phyloP scores from a whole-genome alignment of 2,888 invertebrate species.

The Schizaphis graminum region DNA sequence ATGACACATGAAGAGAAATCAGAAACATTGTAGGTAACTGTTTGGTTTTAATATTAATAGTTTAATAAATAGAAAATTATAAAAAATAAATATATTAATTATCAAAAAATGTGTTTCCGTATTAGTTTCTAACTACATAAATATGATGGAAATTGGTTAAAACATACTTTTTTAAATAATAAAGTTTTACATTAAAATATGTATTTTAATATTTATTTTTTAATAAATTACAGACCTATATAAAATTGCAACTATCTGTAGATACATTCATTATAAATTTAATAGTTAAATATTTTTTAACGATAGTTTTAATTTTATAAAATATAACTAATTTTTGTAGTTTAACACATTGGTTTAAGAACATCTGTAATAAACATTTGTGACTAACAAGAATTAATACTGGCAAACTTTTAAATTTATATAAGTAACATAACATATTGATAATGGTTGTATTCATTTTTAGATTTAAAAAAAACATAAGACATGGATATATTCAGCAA shows the following conservation, averaged over 20 bases:
- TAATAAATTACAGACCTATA: background rate
- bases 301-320: background rate
- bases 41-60: background rate
- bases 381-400: background rate
- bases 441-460: background rate
- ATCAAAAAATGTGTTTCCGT: background rate
- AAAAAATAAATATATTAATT: background rate
- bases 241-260: background rate
- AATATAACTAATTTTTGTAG: background rate
- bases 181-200: background rate
- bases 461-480: conserved; percentile 27
- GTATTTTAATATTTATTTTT: background rate
- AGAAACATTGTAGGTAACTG: background rate
- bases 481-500: background rate
- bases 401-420: background rate
- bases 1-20: background rate
- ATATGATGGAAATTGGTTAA: background rate
- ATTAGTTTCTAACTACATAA: background rate
- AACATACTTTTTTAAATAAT: background rate
- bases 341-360: too few relatives aligned
- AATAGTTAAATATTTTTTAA: background rate
- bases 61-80: background rate
- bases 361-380: background rate
- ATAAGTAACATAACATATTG: background rate
- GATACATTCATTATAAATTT: background rate